Conservation (phyloP, 2,113 vertebrate genomes). For the Anhinga anhinga region DNA sequence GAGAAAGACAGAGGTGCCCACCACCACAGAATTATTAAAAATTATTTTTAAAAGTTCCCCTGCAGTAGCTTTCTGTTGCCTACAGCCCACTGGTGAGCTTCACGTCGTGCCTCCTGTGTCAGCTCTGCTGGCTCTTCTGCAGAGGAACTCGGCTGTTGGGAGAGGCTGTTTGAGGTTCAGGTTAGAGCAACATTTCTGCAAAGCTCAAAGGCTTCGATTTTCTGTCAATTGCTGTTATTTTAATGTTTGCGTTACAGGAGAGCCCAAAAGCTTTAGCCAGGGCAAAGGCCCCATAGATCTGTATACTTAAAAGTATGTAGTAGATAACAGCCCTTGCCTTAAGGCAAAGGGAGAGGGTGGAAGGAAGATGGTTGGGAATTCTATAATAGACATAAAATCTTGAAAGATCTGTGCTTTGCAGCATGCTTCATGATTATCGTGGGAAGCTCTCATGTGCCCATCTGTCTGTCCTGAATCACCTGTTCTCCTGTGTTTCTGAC, state of each 20-base stretch:
- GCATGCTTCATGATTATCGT: fast-evolving
- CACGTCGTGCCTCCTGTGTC: not conserved
- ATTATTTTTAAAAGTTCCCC: not conserved
- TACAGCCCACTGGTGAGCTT: not conserved
- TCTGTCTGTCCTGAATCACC: not conserved
- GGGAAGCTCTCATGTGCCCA: not conserved
- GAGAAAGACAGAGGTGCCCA: not conserved
- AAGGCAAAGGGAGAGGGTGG: not conserved
- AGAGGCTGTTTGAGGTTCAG: not conserved
- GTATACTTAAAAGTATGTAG: not conserved
- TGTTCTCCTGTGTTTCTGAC: not conserved
- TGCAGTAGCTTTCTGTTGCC: not conserved
- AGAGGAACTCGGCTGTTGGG: not conserved
- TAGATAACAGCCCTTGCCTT: not conserved
- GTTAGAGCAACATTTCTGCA: not conserved
- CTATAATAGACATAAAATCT: not conserved
- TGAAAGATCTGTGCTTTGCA: not conserved
- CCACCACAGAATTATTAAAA: not conserved
- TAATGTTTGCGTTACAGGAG: not conserved
- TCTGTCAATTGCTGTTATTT: not conserved
- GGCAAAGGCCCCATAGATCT: not conserved
- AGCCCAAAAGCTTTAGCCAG: not conserved
- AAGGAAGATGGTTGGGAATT: not conserved
- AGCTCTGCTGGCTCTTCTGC: not conserved
- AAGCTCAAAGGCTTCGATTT: not conserved